These are phyloP conservation scores for Bubo scandiacus DNA, from an alignment of 2,113 vertebrate genomes.

Conservation along the genomic window DNA sequence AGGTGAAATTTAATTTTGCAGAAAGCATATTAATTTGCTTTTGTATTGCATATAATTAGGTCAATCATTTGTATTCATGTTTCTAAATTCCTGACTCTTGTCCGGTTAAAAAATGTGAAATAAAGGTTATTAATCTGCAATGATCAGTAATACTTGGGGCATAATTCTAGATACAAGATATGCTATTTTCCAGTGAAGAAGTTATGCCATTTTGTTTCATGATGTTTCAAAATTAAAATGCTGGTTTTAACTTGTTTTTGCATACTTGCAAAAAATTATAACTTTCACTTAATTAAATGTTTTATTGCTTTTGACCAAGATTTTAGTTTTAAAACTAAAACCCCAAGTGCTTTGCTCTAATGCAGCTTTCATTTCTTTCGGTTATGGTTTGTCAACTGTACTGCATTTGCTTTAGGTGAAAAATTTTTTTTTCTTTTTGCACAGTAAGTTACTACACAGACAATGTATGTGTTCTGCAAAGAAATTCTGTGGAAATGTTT, in stretches of 20 bases:
- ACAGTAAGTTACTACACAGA: neutral
- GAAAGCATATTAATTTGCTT: neutral
- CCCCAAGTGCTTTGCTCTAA: neutral
- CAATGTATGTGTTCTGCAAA: neutral
- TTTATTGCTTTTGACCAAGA: neutral
- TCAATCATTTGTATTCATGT: neutral
- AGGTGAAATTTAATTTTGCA: neutral
- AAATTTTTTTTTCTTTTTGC: neutral
- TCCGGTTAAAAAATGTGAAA: neutral
- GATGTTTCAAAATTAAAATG: neutral
- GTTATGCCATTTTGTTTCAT: neutral
- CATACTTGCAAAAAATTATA: neutral
- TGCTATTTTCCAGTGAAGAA: neutral
- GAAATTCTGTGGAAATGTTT: neutral
- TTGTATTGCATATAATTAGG: neutral
- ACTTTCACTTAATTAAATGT: neutral
- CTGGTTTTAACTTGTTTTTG: neutral
- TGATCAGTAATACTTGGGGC: neutral
- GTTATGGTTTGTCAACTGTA: neutral
- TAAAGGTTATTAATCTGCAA: neutral
- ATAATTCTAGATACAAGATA: neutral
- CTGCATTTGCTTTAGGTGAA: neutral
- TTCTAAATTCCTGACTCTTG: neutral
- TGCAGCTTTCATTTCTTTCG: neutral
- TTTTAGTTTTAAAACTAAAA: neutral